Conservation (phyloP, 2,797 vertebrate genomes). For the Mareca strepera region DNA sequence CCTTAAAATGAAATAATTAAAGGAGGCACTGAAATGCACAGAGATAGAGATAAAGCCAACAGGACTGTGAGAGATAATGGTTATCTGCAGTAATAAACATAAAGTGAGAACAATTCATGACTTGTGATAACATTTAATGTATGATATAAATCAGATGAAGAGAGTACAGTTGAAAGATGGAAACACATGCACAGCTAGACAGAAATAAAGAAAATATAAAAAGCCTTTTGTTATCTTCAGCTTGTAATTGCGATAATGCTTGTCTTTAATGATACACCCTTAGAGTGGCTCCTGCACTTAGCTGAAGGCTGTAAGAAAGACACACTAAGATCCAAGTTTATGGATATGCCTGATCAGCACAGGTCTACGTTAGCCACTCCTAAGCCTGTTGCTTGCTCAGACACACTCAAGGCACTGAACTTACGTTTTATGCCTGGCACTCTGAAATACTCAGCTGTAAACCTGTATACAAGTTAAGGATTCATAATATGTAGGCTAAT, state of each 20-base stretch:
- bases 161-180: slow-evolving; percentile 20
- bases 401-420: neutral
- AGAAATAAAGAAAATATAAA: slow-evolving; percentile 38
- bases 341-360: neutral
- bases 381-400: neutral
- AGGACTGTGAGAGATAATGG: slow-evolving; percentile 55
- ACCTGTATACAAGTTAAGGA: neutral
- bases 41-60: slow-evolving; percentile 58
- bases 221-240: slow-evolving; percentile 52
- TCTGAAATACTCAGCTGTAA: neutral
- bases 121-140: slow-evolving; percentile 66
- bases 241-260: slow-evolving; percentile 59
- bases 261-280: slow-evolving; percentile 29
- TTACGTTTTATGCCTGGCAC: neutral
- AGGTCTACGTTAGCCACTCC: neutral
- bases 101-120: slow-evolving; percentile 66
- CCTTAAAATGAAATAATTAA: slow-evolving; percentile 72
- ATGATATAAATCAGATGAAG: slow-evolving; percentile 70
- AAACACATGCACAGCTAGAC: neutral
- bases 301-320: neutral
- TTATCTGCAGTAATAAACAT: slow-evolving; percentile 73
- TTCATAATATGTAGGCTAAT: neutral
- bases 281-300: neutral
- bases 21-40: slow-evolving; percentile 43
- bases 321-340: neutral